Conservation (phyloP, 92 coral and sea anemone genomes). For the Umimayanthus kanabou region DNA sequence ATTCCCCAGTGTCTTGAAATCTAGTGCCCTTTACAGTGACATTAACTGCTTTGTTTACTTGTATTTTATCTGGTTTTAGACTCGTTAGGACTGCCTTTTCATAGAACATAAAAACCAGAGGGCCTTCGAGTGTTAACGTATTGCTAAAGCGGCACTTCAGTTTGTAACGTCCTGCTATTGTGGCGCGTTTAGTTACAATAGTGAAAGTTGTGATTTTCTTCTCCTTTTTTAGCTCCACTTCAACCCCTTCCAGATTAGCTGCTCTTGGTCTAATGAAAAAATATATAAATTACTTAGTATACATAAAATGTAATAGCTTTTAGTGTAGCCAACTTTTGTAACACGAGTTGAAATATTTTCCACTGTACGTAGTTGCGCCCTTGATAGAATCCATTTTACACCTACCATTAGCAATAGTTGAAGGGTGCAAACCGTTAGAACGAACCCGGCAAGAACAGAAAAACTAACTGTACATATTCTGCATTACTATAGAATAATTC, state of each 20-base stretch:
- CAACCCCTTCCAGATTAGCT: background rate
- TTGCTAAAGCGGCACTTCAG: background rate
- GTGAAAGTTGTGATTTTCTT: background rate
- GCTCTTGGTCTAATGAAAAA: background rate
- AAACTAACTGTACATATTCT: too few species aligned
- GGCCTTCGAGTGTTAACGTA: background rate
- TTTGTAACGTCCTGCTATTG: background rate
- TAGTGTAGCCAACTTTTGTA: background rate
- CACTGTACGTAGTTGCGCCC: too few species aligned
- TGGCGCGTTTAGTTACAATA: background rate
- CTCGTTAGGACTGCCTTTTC: background rate
- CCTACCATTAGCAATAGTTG: too few species aligned
- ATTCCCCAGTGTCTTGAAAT: constrained; percentile 20
- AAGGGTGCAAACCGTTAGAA: too few species aligned
- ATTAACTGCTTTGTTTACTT: background rate
- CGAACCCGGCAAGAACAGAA: too few species aligned
- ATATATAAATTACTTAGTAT: background rate
- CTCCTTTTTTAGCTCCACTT: background rate
- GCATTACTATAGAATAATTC: too few species aligned
- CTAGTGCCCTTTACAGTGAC: constrained; percentile 1
- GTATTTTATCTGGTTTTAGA: background rate
- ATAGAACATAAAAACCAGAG: background rate
- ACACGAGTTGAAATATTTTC: background rate
- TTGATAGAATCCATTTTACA: too few species aligned
- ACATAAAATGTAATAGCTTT: too few species aligned